A percentile compares a stretch with the other conserved stretches of the same genome.
Evolutionary conservation across 2,113 vertebrate genomes (phyloP).

Genomic region (Pristiophorus japonicus): DNA sequence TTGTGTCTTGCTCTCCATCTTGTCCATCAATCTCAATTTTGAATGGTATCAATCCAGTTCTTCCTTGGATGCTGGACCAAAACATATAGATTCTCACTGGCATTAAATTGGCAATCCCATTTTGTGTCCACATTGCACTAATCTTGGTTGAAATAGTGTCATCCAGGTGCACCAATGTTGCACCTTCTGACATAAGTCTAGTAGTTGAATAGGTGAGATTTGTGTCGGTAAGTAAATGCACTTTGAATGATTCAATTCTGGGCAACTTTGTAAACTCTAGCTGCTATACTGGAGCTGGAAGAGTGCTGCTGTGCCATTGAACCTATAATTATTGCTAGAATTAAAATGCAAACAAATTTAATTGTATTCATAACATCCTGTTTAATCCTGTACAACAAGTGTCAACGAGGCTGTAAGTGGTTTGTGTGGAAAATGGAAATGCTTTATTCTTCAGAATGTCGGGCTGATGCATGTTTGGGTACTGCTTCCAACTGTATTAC

Average conservation of each 20-base stretch:
- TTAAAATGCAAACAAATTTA: neutral
- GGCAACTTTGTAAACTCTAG: no score
- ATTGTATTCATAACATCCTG: neutral
- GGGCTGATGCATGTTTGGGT: neutral
- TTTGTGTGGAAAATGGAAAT: neutral
- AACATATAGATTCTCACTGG: neutral
- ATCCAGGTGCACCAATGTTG: neutral
- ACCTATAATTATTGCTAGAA: neutral
- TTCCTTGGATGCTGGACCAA: neutral
- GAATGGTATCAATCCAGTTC: neutral
- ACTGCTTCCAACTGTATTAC: neutral
- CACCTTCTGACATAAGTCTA: neutral
- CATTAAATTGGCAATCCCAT: neutral
- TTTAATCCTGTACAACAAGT: no score
- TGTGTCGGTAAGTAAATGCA: neutral
- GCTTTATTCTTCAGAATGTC: neutral
- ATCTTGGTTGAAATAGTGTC: neutral
- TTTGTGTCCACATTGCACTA: neutral
- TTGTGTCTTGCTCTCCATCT: neutral
- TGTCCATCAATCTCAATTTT: neutral
- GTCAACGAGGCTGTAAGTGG: neutral
- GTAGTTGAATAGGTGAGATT: neutral
- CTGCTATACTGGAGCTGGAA: neutral
- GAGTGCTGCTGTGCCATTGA: neutral
- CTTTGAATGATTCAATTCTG: neutral